A percentile compares a stretch with the other conserved stretches of the same genome.
Conservation (phyloP, 2,888 invertebrate species). For the Tethea ocularis region DNA sequence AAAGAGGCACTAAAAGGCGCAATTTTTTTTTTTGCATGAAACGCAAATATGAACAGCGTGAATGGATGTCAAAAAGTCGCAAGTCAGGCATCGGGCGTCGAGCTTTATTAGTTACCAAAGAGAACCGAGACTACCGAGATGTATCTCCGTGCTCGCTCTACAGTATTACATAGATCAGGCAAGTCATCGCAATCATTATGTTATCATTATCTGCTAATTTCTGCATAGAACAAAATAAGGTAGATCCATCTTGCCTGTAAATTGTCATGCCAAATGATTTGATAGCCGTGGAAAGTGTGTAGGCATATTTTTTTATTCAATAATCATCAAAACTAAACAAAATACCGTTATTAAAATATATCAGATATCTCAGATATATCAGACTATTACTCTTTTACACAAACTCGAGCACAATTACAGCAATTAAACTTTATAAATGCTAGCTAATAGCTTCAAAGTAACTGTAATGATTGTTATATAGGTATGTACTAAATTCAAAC, state of each 20-base stretch:
- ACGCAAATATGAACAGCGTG: slow-evolving; percentile 1
- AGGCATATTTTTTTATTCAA: too few relatives aligned
- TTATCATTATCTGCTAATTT: slow-evolving; percentile 22
- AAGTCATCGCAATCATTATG: slow-evolving; percentile 40
- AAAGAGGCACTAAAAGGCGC: neutral
- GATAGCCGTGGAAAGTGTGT: too few relatives aligned
- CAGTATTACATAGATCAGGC: slow-evolving; percentile 21
- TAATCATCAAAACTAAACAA: too few relatives aligned
- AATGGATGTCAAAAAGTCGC: slow-evolving; percentile 8
- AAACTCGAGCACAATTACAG: too few relatives aligned
- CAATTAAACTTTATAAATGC: too few relatives aligned
- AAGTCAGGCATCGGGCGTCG: slow-evolving; percentile 5
- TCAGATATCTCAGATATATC: too few relatives aligned
- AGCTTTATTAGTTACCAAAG: neutral
- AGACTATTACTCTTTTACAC: too few relatives aligned
- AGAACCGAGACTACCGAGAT: neutral
- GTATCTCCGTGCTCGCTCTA: neutral
- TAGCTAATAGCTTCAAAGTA: too few relatives aligned
- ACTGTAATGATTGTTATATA: too few relatives aligned
- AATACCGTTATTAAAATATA: too few relatives aligned
- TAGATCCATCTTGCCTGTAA: neutral
- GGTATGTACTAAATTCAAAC: too few relatives aligned
- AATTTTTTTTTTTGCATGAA: neutral
- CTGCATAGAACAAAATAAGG: slow-evolving; percentile 25
- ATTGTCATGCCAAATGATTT: too few relatives aligned